Conservation (phyloP, 2,888 invertebrate genomes). For the Meghimatium bilineatum region DNA sequence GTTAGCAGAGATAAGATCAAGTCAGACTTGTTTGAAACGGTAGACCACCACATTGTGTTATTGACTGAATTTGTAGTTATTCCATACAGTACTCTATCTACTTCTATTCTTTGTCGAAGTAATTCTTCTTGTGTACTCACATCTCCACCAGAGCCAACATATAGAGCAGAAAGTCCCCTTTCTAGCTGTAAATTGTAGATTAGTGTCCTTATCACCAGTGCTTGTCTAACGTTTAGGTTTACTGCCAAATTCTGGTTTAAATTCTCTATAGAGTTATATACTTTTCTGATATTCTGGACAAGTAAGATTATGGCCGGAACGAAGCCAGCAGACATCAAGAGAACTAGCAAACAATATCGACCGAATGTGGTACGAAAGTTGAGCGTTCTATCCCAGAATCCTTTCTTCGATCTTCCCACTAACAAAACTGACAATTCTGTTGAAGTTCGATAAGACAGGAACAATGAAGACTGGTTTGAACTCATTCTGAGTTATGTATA, state of each 20-base stretch:
- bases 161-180: constrained; percentile 21
- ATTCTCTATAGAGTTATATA: not conserved
- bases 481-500: not conserved
- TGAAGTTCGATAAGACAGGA: constrained; percentile 14
- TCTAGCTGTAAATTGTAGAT: constrained; percentile 24
- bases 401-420: not conserved
- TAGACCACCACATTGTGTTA: not conserved
- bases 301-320: constrained; percentile 24
- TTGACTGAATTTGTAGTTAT: not conserved
- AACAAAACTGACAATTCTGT: not conserved
- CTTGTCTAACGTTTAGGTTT: not conserved
- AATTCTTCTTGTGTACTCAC: not conserved
- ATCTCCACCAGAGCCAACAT: constrained; percentile 15
- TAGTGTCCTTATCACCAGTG: not conserved
- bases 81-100: constrained; percentile 3
- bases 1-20: not conserved
- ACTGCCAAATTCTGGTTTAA: not conserved
- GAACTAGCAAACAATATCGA: constrained; percentile 3
- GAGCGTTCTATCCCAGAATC: constrained; percentile 21
- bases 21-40: not conserved
- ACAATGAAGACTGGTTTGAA: constrained; percentile 34
- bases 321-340: constrained; percentile 19
- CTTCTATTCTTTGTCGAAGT: constrained; percentile 13
- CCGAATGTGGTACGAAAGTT: constrained; percentile 26
- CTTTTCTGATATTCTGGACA: constrained; percentile 19